phyloP scores from a whole-genome alignment of 2,113 vertebrate genomes.

The Cynoglossus semilaevis region DNA sequence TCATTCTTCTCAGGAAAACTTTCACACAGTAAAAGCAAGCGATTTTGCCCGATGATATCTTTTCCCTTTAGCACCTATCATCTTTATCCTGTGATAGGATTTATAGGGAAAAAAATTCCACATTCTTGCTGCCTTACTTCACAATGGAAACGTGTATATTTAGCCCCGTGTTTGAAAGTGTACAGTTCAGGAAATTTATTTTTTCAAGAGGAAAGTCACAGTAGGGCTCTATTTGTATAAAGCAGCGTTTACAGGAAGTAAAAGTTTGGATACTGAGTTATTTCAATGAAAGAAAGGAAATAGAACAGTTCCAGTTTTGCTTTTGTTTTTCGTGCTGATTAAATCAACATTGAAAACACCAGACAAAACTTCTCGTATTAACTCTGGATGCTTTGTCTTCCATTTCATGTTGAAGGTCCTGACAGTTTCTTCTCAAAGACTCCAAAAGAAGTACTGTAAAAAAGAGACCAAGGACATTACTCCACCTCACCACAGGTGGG shows the following conservation, averaged over 20 bases:
- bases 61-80: slow-evolving; percentile 40
- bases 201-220: too few relatives aligned
- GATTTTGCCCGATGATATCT: not conserved
- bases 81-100: slow-evolving; percentile 36
- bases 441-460: not conserved
- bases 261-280: too few relatives aligned
- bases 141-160: slow-evolving; percentile 21
- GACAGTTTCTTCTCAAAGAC: slow-evolving; percentile 24
- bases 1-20: too few relatives aligned
- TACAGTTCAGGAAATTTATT: too few relatives aligned
- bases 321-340: slow-evolving; percentile 3
- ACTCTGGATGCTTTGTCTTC: not conserved
- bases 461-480: too few relatives aligned
- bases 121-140: slow-evolving; percentile 46
- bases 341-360: slow-evolving; percentile 7
- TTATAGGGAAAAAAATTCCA: slow-evolving; percentile 1
- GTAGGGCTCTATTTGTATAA: too few relatives aligned
- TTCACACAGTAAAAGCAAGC: too few relatives aligned
- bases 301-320: not conserved
- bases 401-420: slow-evolving; percentile 16
- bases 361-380: not conserved
- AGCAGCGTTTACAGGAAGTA: not conserved
- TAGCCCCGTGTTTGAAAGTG: slow-evolving; percentile 11
- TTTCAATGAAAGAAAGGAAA: too few relatives aligned
- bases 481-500: too few relatives aligned